Conservation (phyloP, 2,113 vertebrate genomes). For the Craseonycteris thonglongyai region DNA sequence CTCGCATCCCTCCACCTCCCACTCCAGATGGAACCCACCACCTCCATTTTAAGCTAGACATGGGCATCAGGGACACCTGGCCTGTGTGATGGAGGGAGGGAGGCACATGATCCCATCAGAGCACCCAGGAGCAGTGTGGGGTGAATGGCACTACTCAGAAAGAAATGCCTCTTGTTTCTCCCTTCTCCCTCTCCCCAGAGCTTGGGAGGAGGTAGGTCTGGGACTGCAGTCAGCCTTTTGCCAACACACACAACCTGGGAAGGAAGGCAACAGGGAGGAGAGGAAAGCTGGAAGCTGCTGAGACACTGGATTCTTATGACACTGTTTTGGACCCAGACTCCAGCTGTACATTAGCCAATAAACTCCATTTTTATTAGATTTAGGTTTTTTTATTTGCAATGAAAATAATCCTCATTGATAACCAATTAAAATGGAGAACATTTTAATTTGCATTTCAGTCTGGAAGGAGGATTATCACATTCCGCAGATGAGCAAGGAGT, state of each 20-base stretch:
- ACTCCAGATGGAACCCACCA: not conserved
- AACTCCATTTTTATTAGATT: not conserved
- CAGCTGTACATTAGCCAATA: not conserved
- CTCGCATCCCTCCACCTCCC: too few species aligned
- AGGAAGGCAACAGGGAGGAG: not conserved
- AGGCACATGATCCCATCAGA: not conserved
- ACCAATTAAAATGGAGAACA: not conserved
- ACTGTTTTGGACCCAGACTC: not conserved
- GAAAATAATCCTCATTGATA: not conserved
- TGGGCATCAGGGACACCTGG: not conserved
- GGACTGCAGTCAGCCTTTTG: not conserved
- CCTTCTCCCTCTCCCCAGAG: not conserved
- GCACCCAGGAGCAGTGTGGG: not conserved
- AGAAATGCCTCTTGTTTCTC: not conserved
- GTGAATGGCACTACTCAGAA: not conserved
- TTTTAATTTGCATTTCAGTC: not conserved
- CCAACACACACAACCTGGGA: rapidly evolving
- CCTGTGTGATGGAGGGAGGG: not conserved
- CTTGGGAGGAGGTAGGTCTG: not conserved
- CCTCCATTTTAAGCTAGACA: not conserved
- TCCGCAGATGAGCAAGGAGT: not conserved
- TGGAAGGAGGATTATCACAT: not conserved
- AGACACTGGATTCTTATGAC: not conserved
- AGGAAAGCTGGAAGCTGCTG: not conserved
- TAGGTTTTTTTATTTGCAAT: not conserved